These are phyloP conservation scores for Maccullochella peelii DNA, from an alignment of 2,113 vertebrate species.

Conservation along the genomic window DNA sequence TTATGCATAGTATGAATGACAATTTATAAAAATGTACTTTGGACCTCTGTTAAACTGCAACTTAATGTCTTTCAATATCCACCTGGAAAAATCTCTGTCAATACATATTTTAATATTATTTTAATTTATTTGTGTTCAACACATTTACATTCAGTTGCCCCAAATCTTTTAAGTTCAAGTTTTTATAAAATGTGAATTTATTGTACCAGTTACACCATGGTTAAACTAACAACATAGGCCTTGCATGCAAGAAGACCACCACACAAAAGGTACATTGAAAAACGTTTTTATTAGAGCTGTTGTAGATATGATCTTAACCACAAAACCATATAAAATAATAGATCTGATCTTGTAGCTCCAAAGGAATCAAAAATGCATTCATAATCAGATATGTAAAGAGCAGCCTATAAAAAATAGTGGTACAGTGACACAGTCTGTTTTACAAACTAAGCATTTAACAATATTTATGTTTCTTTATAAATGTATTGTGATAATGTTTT, in stretches of 20 bases:
- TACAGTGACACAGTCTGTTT: slow-evolving; percentile 35
- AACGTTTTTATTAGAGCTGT: slow-evolving; percentile 60
- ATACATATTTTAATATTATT: no score
- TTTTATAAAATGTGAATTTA: not conserved
- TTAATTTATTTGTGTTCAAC: not conserved
- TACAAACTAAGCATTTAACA: slow-evolving; percentile 37
- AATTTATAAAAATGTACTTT: not conserved
- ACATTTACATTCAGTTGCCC: not conserved
- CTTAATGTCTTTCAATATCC: not conserved
- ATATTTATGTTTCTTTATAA: slow-evolving; percentile 21
- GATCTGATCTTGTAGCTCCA: slow-evolving; percentile 22
- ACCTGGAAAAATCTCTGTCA: not conserved
- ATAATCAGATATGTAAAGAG: slow-evolving; percentile 45
- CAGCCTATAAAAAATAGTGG: slow-evolving; percentile 58
- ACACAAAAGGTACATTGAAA: slow-evolving; percentile 15
- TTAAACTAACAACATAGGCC: not conserved
- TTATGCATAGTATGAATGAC: not conserved
- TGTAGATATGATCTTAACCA: slow-evolving; percentile 27
- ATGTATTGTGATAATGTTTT: slow-evolving; percentile 20
- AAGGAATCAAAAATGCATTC: slow-evolving; percentile 18
- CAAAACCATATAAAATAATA: slow-evolving; percentile 24
- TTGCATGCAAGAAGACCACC: slow-evolving; percentile 21
- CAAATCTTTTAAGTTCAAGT: not conserved
- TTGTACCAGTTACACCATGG: not conserved
- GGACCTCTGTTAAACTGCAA: not conserved